phyloP scores from a whole-genome alignment of 2,797 vertebrate genomes.

The Arremon aurantiirostris region DNA sequence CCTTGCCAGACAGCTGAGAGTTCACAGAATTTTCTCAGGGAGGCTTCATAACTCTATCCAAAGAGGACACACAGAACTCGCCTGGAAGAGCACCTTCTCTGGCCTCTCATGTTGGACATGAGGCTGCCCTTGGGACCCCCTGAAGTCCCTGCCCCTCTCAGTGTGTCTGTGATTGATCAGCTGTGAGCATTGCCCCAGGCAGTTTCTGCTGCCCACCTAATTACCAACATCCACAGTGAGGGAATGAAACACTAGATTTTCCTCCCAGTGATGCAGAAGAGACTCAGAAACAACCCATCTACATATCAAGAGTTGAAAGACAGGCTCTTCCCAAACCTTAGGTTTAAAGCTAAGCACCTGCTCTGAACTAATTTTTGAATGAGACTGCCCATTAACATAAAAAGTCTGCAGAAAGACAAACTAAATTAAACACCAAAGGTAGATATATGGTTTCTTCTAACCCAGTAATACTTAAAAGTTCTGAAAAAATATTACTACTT shows the following conservation, averaged over 20 bases:
- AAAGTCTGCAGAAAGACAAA: background rate
- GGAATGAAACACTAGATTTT: background rate
- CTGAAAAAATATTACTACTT: background rate
- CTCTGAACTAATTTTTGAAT: background rate
- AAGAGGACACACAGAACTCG: background rate
- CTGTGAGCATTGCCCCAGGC: rapidly evolving
- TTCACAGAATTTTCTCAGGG: background rate
- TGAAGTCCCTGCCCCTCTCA: background rate
- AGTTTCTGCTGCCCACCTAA: background rate
- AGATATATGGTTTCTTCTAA: background rate
- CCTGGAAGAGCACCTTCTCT: background rate
- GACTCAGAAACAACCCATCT: background rate
- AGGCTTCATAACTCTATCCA: background rate
- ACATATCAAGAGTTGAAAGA: background rate
- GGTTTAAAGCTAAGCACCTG: background rate
- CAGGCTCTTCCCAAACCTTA: background rate
- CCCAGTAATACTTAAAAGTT: background rate
- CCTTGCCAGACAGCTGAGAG: background rate
- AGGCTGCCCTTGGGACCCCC: background rate
- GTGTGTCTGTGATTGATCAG: background rate
- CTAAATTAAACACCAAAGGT: background rate
- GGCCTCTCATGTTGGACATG: rapidly evolving
- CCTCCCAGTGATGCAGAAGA: background rate
- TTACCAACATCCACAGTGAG: rapidly evolving
- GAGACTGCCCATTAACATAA: background rate